A percentile compares a stretch with the other conserved stretches of the same genome.
phyloP scores from a whole-genome alignment of 2,113 vertebrate species.

The Entomyzon cyanotis region DNA sequence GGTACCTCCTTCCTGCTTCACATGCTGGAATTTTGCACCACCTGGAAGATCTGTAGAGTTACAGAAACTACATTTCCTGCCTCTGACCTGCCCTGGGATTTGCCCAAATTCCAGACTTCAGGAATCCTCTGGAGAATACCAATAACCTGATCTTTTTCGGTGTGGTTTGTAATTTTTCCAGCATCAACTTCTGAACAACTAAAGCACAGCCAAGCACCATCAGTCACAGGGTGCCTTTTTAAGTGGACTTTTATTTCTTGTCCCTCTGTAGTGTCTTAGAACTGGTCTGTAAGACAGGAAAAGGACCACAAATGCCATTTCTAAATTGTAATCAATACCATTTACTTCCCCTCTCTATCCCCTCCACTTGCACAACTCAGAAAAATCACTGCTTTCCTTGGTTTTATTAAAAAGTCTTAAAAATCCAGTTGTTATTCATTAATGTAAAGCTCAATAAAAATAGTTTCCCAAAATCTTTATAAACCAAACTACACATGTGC shows the following conservation, averaged over 20 bases:
- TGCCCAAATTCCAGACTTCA: neutral
- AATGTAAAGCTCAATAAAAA: neutral
- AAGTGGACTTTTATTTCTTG: neutral
- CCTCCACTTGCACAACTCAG: neutral
- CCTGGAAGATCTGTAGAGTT: neutral
- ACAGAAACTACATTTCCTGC: neutral
- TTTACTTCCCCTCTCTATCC: neutral
- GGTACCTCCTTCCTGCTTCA: neutral
- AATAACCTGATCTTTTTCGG: neutral
- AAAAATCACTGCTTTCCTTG: neutral
- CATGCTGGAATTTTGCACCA: rapidly evolving
- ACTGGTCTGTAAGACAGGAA: neutral
- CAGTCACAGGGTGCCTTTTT: neutral
- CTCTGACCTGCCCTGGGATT: neutral
- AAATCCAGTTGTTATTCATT: neutral
- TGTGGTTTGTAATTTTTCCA: neutral
- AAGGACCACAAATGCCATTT: neutral
- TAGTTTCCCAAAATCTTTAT: neutral
- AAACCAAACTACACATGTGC: neutral
- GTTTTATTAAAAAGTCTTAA: neutral
- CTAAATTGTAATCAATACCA: neutral
- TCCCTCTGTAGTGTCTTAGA: neutral
- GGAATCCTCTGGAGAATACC: neutral
- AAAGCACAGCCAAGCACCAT: neutral
- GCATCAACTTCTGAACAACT: neutral